These are phyloP conservation scores for Furnarius figulus DNA, from an alignment of 2,113 vertebrate species.

Conservation along the genomic window DNA sequence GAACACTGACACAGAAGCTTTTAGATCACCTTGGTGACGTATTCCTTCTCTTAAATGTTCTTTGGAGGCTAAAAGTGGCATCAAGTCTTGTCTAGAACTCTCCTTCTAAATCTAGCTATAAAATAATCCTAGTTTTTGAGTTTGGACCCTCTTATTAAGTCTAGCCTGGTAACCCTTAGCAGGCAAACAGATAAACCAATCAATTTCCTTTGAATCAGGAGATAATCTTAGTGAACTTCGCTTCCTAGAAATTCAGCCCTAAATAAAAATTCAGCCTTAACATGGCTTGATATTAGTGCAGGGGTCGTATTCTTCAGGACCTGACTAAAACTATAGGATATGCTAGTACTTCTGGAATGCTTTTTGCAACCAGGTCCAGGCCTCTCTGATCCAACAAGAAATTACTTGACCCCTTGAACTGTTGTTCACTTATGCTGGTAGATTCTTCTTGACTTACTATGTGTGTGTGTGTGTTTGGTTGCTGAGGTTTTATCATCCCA, in stretches of 20 bases:
- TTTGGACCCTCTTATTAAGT: background rate
- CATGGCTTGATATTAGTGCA: background rate
- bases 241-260: background rate
- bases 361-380: background rate
- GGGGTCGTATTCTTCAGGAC: background rate
- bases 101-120: background rate
- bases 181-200: background rate
- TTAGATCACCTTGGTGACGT: background rate
- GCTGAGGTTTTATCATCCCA: accelerated
- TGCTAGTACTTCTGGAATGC: background rate
- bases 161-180: background rate
- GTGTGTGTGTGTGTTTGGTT: background rate
- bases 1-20: background rate
- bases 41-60: background rate
- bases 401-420: background rate
- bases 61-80: background rate
- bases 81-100: background rate
- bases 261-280: background rate
- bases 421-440: background rate
- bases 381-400: background rate
- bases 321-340: background rate
- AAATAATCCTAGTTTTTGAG: background rate
- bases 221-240: background rate
- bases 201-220: background rate
- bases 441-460: background rate